Base-by-base conservation (phyloP, 2,113 vertebrate genomes). In the Hippopotamus amphibius region DNA sequence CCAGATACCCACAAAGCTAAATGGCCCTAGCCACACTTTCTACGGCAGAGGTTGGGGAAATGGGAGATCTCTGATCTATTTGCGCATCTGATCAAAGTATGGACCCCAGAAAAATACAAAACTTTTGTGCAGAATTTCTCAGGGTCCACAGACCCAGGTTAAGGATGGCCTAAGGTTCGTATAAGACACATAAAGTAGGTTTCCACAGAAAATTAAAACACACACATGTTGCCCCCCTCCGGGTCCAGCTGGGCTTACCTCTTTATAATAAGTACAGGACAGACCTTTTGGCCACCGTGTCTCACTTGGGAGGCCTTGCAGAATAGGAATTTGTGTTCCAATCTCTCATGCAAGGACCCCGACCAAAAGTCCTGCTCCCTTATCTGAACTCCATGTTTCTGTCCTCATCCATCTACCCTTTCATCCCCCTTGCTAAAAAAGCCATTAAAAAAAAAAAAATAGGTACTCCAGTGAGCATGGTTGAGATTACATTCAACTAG, bases 371-470 rank as follows among this genome's bases (percentile, higher is more conserved):
- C 19, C 22, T 87, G 59, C 46, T 88, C 33, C 48, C 50, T 91
- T 84, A 66, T 57, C 33, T 93, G 65, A 95, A 74, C 30, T 57
- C 71, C 43, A 5, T 19, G 59, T 59, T 87, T 69, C 48, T 74
- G 79, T 83, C 14, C 37, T 90, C 22, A 55, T 26, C n/a, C 37
- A 76, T 61, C 65, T 53, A 91, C 33, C 84, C 72, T 72, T 26
- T 66, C 80, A 85, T 19, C 24, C 37, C 33, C 90, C n/a, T 88
- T 88, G 85, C 17, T 71, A 88, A 77, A 93, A 88, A 84, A n/a
- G n/a, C 16, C 24, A 14, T 61, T 10, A 0, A 57, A 61, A 61
- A 37, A 3, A 28, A 30, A 76, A 19, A 80, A 91, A 74, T 59
- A 95, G 37, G 8, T 33, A 87, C 84, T 69, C 26, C 57, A 81